Evolutionary conservation across 2,888 invertebrate genomes (phyloP), one percentile per base, ranked within the genome.

Genomic region (Trachelus iudaicus): DNA sequence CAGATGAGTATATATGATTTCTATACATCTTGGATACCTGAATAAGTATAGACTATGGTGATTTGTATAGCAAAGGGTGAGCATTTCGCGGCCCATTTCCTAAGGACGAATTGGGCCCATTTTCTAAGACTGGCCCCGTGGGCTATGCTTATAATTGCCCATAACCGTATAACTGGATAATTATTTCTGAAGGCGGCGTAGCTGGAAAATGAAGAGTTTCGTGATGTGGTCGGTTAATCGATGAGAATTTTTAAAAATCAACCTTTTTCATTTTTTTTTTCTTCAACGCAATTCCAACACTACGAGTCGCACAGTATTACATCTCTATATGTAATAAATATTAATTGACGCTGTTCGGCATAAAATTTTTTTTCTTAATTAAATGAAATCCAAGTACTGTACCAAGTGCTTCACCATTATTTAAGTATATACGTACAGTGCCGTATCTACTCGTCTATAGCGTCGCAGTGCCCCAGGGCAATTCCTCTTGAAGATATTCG

Each of bases 11-110:
- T 23, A 23, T 0, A 84, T 87, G 87, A 88, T 87, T 87, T 87
- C 86, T 87, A 86, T 83, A 84, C 82, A 81, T 83, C 80, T 80
- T 81, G 80, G 80, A 83, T 86, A 81, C 83, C 79, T 79, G 77
- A 81, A 82, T 84, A 88, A 90, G 85, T 87, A 88, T 89, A 89
- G 88, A 81, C 85, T 84, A 81, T 83, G 84, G 84, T 90, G 90
- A 90, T 90, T 90, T 90, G 90, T 90, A 89, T 87, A 88, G 85
- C 77, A 69, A 79, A 69, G 75, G 75, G 75, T 69, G 34, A 35
- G 37, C 78, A 76, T 77, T 80, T 78, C 81, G 73, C 79, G 76
- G 69, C 75, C 71, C 76, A 79, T 79, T 76, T 37, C 40, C 73
- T 79, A 76, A 76, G 71, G 40, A 79, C 69, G 69, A 69, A n/a